Evolutionary conservation across 2,113 vertebrate genomes (phyloP), one percentile per base, ranked within the genome.

Genomic region (Gymnocephalus cernua): DNA sequence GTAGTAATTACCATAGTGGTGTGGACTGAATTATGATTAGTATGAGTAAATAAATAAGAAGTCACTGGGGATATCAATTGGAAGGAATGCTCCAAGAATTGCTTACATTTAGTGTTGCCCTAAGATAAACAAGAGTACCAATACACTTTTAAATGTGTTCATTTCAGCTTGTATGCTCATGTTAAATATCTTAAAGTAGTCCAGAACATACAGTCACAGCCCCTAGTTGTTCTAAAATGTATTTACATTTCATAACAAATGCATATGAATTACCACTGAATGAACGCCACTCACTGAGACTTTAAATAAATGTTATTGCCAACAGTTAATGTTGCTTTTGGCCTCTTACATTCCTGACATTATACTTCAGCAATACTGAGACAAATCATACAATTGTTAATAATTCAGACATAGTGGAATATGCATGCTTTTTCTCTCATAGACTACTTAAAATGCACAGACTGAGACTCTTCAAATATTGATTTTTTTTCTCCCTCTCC

Each of bases 381-480:
- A 82, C 80, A 84, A 88, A 84, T 68, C 66, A 27, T 54, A 76
- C 67, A 88, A 69, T 51, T 84, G 80, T 94, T 88, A 95, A 94
- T 94, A 88, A 93, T 93, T 91, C 85, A 91, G 76, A 64, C 61
- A 70, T 32, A 44, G 86, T 85, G 27, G 82, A 90, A 93, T 86
- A 91, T 95, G 95, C 77, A 90, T 35, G 69, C 84, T 84, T 77
- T 93, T 74, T 78, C 84, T 88, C 89, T 93, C 93, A 93, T 93
- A 91, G 91, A 77, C 94, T 96, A 83, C 89, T 96, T 96, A 95
- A 96, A 93, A 97, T 96, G 95, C 96, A 96, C 90, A 92, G 95
- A 93, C 93, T 86, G 90, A 95, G 90, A 68, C 95, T 95, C 92
- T 92, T 97, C 95, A 97, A 97, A 97, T 97, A 97, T 97, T 95